A percentile compares a stretch with the other conserved stretches of the same genome.
phyloP scores from a whole-genome alignment of 1,140 invertebrate species.

The Ganaspis sp. region DNA sequence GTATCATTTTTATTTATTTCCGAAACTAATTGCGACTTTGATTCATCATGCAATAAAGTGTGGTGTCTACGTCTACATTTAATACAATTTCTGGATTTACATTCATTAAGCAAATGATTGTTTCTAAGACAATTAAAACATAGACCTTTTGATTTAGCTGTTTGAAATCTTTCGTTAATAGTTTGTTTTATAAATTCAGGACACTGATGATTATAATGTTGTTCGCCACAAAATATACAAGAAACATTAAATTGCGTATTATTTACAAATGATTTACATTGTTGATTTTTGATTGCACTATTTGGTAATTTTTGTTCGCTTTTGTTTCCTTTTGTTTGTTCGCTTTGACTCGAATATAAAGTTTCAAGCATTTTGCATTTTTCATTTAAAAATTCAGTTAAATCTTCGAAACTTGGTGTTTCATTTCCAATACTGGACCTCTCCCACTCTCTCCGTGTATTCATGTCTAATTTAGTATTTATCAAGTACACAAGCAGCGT shows the following conservation, averaged over 20 bases:
- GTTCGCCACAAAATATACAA: conserved; percentile 33
- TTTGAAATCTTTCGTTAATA: conserved; percentile 20
- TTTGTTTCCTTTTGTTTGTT: conserved; percentile 6
- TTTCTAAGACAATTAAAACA: conserved; percentile 34
- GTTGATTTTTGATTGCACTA: conserved; percentile 25
- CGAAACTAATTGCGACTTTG: neutral
- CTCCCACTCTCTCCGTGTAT: conserved; percentile 61
- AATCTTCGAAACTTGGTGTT: conserved; percentile 49
- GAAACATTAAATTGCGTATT: too few relatives aligned
- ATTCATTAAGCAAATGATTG: conserved; percentile 40
- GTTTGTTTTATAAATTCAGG: conserved; percentile 31
- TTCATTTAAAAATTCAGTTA: conserved; percentile 55
- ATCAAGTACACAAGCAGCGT: conserved; percentile 58
- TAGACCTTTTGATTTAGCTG: conserved; percentile 30
- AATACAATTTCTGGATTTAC: conserved; percentile 34
- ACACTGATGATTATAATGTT: conserved; percentile 37
- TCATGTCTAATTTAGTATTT: conserved; percentile 58
- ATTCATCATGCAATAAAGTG: conserved; percentile 38
- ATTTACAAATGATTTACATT: neutral
- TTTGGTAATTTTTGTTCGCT: neutral
- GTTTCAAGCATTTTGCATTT: conserved; percentile 57
- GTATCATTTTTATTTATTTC: neutral
- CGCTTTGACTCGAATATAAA: neutral
- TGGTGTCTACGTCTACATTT: conserved; percentile 41
- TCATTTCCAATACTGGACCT: conserved; percentile 41